A percentile compares a stretch with the other conserved stretches of the same genome.
These are phyloP conservation scores for Nephrotoma appendiculata DNA, from an alignment of 2,888 invertebrate genomes.

Conservation along the genomic window DNA sequence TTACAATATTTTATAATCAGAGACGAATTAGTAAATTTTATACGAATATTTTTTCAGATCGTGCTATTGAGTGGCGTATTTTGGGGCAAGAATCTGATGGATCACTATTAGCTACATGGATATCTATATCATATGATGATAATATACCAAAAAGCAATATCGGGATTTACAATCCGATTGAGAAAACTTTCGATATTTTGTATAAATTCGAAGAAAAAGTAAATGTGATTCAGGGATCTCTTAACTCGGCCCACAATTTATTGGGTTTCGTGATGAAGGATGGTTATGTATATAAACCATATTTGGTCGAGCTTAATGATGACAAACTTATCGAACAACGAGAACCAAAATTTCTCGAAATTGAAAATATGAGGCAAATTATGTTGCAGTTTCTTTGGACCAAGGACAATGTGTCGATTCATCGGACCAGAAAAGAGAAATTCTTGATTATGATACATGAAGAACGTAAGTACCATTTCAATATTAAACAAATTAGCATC, in stretches of 20 bases:
- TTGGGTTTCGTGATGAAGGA: conserved; percentile 54
- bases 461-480: conserved; percentile 45
- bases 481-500: neutral
- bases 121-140: conserved; percentile 29
- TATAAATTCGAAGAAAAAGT: conserved; percentile 45
- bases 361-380: conserved; percentile 47
- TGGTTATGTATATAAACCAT: conserved; percentile 44
- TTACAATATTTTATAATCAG: neutral
- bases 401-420: conserved; percentile 11
- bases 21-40: neutral
- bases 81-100: conserved; percentile 71
- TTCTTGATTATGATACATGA: conserved; percentile 62
- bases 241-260: conserved; percentile 51
- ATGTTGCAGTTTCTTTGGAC: conserved; percentile 55
- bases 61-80: conserved; percentile 63
- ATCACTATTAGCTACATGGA: conserved; percentile 55
- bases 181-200: conserved; percentile 43
- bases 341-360: conserved; percentile 25
- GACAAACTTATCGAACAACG: conserved; percentile 35
- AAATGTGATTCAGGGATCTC: conserved; percentile 66
- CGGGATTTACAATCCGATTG: conserved; percentile 45
- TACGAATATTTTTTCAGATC: conserved; percentile 31
- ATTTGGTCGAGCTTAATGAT: conserved; percentile 30
- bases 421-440: conserved; percentile 37
- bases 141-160: conserved; percentile 32